These are phyloP conservation scores for human (Homo sapiens) DNA, from an alignment of 2,113 vertebrate genomes.

Conservation along the genomic window GRCh38 chr20:41282001-41282500, in stretches of 20 bases:
- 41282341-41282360: neutral
- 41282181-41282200: constrained; percentile 31
- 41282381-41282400: too few species aligned
- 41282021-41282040: neutral
- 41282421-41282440: too few species aligned
- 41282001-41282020: neutral
- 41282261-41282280: neutral
- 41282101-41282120: constrained; percentile 23
- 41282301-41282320: neutral
- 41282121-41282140: neutral
- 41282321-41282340: neutral
- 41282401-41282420: too few species aligned
- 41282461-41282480: too few species aligned
- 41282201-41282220: constrained; percentile 14
- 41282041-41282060: neutral
- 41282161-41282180: neutral
- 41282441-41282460: too few species aligned
- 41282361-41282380: neutral
- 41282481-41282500: too few species aligned
- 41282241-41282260: constrained; percentile 8
- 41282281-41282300: neutral
- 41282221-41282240: neutral
- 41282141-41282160: constrained; percentile 10
- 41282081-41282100: neutral
- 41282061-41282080: constrained; percentile 20